Conservation (phyloP, 2,797 vertebrate genomes). For the Octomys mimax region DNA sequence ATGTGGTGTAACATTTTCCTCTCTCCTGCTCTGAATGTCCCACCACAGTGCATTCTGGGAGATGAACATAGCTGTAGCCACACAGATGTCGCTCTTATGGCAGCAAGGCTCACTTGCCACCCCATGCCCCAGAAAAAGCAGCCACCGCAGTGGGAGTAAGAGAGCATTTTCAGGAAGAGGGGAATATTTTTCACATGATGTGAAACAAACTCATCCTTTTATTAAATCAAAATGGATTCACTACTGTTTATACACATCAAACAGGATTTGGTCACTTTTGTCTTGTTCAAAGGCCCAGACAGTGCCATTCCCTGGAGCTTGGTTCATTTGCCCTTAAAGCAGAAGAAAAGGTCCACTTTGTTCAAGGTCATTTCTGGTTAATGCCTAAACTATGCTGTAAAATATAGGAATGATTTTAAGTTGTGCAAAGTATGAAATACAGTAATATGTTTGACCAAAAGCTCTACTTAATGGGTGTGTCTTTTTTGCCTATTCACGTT, state of each 20-base stretch:
- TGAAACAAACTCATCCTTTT: conserved; percentile 54
- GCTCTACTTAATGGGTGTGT: neutral
- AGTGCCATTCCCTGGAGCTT: conserved; percentile 13
- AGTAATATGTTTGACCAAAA: conserved; percentile 29
- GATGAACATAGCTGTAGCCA: neutral
- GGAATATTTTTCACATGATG: conserved; percentile 28
- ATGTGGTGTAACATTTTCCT: neutral
- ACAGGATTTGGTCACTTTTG: conserved; percentile 54
- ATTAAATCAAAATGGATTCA: conserved; percentile 59
- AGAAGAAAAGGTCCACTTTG: conserved; percentile 38
- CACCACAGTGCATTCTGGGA: neutral
- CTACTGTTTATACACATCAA: conserved; percentile 40
- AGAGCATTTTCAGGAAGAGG: conserved; percentile 30
- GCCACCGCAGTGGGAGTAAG: neutral
- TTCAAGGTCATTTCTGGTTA: conserved; percentile 54
- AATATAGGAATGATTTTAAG: neutral
- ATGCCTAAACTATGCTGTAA: neutral
- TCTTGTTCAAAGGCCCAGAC: conserved; percentile 65
- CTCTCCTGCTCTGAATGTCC: neutral
- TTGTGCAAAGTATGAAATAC: conserved; percentile 25
- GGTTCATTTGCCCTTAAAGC: conserved; percentile 65
- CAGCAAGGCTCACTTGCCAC: neutral
- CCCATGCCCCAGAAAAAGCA: neutral
- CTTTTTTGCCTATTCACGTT: neutral
- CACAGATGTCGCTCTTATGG: neutral